Base-by-base conservation (phyloP, 2,113 vertebrate species). In the Sclerurus mexicanus region DNA sequence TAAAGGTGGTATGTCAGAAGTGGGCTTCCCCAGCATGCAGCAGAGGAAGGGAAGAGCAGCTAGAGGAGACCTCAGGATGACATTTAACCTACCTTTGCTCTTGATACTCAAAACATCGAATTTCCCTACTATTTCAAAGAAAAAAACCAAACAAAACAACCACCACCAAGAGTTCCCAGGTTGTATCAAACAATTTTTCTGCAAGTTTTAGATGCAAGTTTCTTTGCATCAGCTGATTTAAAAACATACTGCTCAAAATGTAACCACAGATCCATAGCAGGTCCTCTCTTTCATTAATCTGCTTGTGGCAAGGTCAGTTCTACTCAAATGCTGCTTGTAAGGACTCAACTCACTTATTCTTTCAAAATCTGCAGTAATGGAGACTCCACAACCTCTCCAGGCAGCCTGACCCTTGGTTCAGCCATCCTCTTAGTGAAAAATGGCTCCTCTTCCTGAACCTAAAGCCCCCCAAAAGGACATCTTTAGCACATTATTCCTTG, bases 61-160 rank as follows among this genome's bases (percentile, higher is more conserved):
- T n/a, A 4, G 8, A 24, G 31, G 47, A 60, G 39, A 46, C 39
- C 22, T 5, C 35, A 28, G 35, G 16, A 27, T 19, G 8, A 27
- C 31, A 18, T 56, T 68, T 44, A 85, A 85, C n/a, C 7, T 28
- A 47, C 3, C 40, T 79, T 63, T 90, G 31, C 22, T 91, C 30
- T 35, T 20, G 6, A 17, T 35, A 40, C 22, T 44, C 25, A 46
- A 9, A 68, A 56, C 25, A 44, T 39, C 31, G 31, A 77, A n/a
- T 69, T 80, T 31, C 46, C 7, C 2, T 28, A 23, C 14, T 63
- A 2, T 49, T 82, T 81, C 25, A 74, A 90, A 40, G 31, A 9
- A 3, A 11, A 14, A 17, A 37, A 10, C 22, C 7, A 10, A 0
- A 4, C 3, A 42, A 37, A 44, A 22, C 33, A 14, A 17, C 5